Conservation (phyloP, 2,113 vertebrate genomes). For the Turdus rufiventris region DNA sequence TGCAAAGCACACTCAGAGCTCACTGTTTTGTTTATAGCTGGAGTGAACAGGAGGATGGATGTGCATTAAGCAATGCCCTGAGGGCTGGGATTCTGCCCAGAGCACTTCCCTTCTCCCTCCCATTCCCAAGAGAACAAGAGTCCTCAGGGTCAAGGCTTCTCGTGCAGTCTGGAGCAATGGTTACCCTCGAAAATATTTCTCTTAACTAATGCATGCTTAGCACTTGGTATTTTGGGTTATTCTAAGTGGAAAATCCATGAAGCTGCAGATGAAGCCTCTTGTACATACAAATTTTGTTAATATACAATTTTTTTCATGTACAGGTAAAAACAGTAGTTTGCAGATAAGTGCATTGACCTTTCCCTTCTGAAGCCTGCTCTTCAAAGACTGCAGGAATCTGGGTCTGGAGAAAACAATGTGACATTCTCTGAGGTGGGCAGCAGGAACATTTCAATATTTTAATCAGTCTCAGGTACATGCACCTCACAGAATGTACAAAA, state of each 20-base stretch:
- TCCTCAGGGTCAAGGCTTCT: background rate
- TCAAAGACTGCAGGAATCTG: background rate
- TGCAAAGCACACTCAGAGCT: background rate
- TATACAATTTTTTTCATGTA: fast-evolving
- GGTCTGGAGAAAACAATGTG: background rate
- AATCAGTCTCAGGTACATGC: background rate
- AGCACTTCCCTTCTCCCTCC: background rate
- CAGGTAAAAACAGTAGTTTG: background rate
- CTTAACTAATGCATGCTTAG: background rate
- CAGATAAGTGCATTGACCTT: background rate
- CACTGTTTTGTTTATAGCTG: background rate
- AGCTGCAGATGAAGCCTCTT: background rate
- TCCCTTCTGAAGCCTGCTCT: background rate
- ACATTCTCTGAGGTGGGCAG: background rate
- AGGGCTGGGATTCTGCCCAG: background rate
- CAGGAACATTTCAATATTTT: background rate
- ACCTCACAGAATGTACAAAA: background rate
- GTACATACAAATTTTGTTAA: background rate
- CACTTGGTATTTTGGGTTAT: background rate
- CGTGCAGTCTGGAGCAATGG: background rate
- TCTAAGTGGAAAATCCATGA: background rate
- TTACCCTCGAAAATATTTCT: background rate
- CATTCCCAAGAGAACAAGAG: background rate
- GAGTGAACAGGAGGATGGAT: background rate
- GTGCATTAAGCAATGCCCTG: background rate